Base-by-base conservation (phyloP, 2,113 vertebrate species). In the Hystrix cristata region DNA sequence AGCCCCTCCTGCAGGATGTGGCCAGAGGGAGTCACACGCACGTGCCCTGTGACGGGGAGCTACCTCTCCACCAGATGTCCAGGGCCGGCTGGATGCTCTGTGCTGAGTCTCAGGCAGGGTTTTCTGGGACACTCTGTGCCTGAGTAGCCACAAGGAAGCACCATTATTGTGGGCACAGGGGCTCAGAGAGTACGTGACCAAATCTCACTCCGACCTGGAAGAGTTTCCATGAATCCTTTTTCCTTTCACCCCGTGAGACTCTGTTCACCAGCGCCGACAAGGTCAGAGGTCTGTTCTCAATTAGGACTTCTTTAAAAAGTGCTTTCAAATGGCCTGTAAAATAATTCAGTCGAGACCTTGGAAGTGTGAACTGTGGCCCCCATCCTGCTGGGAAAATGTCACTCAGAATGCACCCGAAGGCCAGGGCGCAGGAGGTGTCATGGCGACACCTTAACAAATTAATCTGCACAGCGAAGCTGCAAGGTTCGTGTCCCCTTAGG, bases 281-380 rank as follows among this genome's bases (percentile, higher is more conserved):
- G 88, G 91, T 72, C 48, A 84, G 67, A 87, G 1, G 86, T 96
- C 96, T 98, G 79, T 96, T 98, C 98, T 83, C 91, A 94, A 93
- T 98, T 94, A 96, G 84, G 96, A 15, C 80, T 95, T 72, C 46
- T 88, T 78, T 57, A 94, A 94, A 96, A 93, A 84, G 10, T 7
- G 57, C 38, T 91, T 93, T 97, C 97, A 89, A 94, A 91, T 15
- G 59, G 31, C 59, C 72, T 94, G 72, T 94, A 96, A 97, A 98
- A 80, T 97, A 96, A 97, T 89, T 90, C 93, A 65, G 89, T 93
- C 96, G 93, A 95, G 92, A 95, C 94, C 81, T 76, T 25, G 69
- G 89, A 98, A 89, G 2, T 97, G 95, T 90, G 80, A 93, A 94
- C 79, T 65, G 95, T 95, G 97, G 90, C 97, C 90, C 95, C 97